Percentiles rank a stretch among this genome's conserved stretches.
Conservation (phyloP, 2,113 vertebrate species). For the Hipposideros armiger region DNA sequence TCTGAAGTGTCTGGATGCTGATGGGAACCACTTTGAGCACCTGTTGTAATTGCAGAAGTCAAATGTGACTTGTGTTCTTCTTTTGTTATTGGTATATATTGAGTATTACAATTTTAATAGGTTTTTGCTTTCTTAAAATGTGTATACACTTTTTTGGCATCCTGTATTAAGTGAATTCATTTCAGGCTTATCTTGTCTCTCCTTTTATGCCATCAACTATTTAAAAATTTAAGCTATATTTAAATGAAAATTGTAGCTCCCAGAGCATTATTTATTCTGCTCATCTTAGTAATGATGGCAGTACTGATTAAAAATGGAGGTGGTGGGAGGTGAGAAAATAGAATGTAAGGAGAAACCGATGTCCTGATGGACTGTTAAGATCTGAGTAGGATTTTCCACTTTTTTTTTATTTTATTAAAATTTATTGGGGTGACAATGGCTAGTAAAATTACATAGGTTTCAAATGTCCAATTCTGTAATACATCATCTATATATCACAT, state of each 20-base stretch:
- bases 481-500: too few species aligned
- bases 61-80: too few species aligned
- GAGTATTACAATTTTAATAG: too few species aligned
- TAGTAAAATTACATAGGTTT: too few species aligned
- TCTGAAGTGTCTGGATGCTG: too few species aligned
- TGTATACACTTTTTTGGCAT: too few species aligned
- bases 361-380: not conserved
- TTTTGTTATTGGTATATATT: too few species aligned
- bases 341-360: not conserved
- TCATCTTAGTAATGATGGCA: not conserved
- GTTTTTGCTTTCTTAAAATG: too few species aligned
- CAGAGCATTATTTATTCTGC: not conserved
- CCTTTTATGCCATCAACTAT: not conserved
- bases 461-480: too few species aligned
- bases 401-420: not conserved
- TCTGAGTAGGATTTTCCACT: not conserved
- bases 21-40: too few species aligned
- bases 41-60: too few species aligned
- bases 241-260: not conserved
- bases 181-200: not conserved
- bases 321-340: not conserved
- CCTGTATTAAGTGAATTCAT: conserved; percentile 36
- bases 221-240: conserved; percentile 45
- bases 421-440: too few species aligned
- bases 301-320: not conserved